Percentiles rank a stretch among this genome's conserved stretches.
Conservation (phyloP, 2,797 vertebrate species). For the Micropoecilia bifurca region DNA sequence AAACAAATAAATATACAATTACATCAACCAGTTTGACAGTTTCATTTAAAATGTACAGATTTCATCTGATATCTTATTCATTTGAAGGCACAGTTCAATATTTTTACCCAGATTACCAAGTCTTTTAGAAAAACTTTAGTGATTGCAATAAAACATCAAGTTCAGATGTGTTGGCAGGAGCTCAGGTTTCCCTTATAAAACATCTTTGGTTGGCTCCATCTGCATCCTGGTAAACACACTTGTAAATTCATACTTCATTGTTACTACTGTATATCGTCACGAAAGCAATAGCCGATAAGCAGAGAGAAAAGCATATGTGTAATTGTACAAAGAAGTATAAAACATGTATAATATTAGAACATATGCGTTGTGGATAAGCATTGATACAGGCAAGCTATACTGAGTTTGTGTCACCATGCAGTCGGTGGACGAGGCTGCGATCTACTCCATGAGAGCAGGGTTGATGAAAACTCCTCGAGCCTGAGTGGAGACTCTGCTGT, state of each 20-base stretch:
- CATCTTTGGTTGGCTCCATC: constrained; percentile 57
- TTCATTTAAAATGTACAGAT: constrained; percentile 35
- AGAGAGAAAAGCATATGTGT: constrained; percentile 21
- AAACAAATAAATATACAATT: constrained; percentile 30
- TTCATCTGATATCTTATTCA: constrained; percentile 4
- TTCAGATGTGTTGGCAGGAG: not conserved
- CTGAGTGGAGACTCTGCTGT: constrained; percentile 28
- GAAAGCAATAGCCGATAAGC: constrained; percentile 33
- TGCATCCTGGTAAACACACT: constrained; percentile 53
- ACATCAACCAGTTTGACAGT: constrained; percentile 23
- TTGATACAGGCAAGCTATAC: constrained; percentile 39
- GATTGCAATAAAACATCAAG: not conserved
- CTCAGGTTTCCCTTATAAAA: constrained; percentile 55
- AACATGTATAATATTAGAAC: constrained; percentile 12
- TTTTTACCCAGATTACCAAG: constrained; percentile 16
- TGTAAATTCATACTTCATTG: constrained; percentile 73
- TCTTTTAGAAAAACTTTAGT: constrained; percentile 14
- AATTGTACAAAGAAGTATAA: constrained; percentile 33
- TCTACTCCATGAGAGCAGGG: constrained; percentile 24
- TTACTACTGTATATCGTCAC: constrained; percentile 46
- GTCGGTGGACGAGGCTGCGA: not conserved
- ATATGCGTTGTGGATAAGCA: constrained; percentile 31
- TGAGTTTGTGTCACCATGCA: constrained; percentile 6
- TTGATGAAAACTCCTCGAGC: constrained; percentile 29
- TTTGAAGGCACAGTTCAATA: constrained; percentile 24